phyloP scores from a whole-genome alignment of 2,888 invertebrate species.

The Tortricodes alternella region DNA sequence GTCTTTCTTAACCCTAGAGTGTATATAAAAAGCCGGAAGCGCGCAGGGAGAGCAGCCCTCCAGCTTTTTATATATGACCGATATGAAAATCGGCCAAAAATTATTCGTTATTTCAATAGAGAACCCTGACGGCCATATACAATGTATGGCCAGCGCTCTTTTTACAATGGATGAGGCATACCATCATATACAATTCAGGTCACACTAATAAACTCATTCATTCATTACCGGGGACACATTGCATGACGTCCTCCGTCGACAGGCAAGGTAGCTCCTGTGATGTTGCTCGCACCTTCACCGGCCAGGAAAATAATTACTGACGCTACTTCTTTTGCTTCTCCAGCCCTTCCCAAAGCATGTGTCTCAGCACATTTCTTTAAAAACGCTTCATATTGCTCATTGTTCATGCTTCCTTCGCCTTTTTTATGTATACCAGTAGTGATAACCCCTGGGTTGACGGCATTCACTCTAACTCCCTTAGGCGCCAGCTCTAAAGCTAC shows the following conservation, averaged over 20 bases:
- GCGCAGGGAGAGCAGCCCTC: too few species aligned
- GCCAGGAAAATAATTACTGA: constrained; percentile 94
- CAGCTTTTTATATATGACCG: too few species aligned
- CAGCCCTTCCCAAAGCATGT: constrained; percentile 95
- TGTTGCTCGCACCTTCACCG: constrained; percentile 90
- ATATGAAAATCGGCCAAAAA: too few species aligned
- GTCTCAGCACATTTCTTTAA: constrained; percentile 91
- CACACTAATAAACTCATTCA: background rate
- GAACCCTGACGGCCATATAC: too few species aligned
- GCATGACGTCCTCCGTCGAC: constrained; percentile 95
- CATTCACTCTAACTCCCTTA: constrained; percentile 92
- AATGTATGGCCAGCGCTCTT: too few species aligned
- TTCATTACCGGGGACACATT: constrained; percentile 90
- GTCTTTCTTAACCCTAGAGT: too few species aligned
- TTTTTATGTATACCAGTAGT: constrained; percentile 92
- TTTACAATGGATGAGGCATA: too few species aligned
- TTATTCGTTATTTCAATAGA: too few species aligned
- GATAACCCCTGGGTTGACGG: constrained; percentile 97
- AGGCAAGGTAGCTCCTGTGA: constrained; percentile 91
- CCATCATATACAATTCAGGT: too few species aligned
- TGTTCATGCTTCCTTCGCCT: constrained; percentile 88
- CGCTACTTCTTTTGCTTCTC: constrained; percentile 92
- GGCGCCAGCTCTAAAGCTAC: constrained; percentile 91
- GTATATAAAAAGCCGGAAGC: too few species aligned
- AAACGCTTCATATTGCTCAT: constrained; percentile 90